phyloP scores from a whole-genome alignment of 2,888 invertebrate species.

The Lycocerus yunnanus region DNA sequence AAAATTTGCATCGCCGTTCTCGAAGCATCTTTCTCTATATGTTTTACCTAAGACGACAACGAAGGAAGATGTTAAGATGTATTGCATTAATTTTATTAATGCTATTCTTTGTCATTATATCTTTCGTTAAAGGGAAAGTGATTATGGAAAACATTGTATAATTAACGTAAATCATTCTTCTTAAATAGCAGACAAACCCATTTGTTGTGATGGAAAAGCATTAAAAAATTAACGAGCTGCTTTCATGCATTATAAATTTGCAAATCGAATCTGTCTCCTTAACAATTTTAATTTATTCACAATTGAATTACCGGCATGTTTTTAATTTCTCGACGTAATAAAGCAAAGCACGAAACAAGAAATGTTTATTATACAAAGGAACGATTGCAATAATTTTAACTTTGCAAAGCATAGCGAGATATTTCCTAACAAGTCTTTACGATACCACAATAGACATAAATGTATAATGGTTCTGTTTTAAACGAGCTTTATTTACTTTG shows the following conservation, averaged over 20 bases:
- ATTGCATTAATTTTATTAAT: conserved; percentile 6
- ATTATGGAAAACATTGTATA: conserved; percentile 23
- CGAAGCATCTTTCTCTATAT: conserved; percentile 19
- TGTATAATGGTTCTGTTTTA: conserved; percentile 21
- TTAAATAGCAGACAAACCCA: neutral
- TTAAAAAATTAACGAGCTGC: neutral
- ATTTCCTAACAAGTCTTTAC: conserved; percentile 21
- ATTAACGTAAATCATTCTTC: neutral
- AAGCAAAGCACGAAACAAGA: conserved; percentile 21
- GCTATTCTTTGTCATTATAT: conserved; percentile 11
- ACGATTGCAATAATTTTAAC: conserved; percentile 13
- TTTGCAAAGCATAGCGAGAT: conserved; percentile 14
- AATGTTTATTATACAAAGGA: conserved; percentile 16
- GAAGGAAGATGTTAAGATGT: conserved; percentile 7
- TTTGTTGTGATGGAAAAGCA: neutral
- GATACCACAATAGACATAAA: conserved; percentile 23
- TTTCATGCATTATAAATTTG: neutral
- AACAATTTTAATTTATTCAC: neutral
- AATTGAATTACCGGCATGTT: neutral
- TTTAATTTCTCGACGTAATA: conserved; percentile 5
- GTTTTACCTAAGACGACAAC: conserved; percentile 12
- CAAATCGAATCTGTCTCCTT: neutral
- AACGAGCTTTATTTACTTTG: neutral
- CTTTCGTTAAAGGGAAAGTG: conserved; percentile 11
- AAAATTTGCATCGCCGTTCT: conserved; percentile 26